phyloP scores from a whole-genome alignment of 2,797 vertebrate species.

The Rhynchonycteris naso region DNA sequence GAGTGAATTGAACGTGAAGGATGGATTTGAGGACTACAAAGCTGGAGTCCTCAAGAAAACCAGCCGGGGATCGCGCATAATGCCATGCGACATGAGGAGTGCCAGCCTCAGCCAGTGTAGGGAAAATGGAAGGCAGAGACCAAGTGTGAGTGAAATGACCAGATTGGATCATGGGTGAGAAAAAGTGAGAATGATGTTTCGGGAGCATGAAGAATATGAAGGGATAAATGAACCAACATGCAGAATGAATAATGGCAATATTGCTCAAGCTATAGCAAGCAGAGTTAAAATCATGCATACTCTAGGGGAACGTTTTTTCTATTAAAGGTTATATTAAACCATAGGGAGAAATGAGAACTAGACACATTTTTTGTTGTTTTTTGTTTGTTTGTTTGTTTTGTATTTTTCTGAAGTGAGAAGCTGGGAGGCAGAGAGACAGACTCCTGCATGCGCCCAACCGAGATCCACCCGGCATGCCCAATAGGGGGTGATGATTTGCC shows the following conservation, averaged over 20 bases:
- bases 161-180: not conserved
- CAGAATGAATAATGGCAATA: not conserved
- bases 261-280: not conserved
- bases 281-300: too few species aligned
- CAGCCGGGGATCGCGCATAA: fast-evolving
- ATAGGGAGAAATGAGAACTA: not conserved
- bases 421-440: too few species aligned
- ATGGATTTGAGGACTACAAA: not conserved
- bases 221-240: too few species aligned
- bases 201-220: not conserved
- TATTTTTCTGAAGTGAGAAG: too few species aligned
- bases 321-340: not conserved
- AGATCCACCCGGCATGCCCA: too few species aligned
- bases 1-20: not conserved
- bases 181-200: not conserved
- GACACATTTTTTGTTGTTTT: too few species aligned
- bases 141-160: not conserved
- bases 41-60: not conserved
- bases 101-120: too few species aligned
- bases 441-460: too few species aligned
- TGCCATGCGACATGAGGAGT: not conserved
- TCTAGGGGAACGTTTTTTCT: not conserved
- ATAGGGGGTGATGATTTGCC: too few species aligned
- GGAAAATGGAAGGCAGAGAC: not conserved
- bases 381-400: too few species aligned